phyloP scores from a whole-genome alignment of 2,888 invertebrate genomes.

The Tetheella fluctuosa region DNA sequence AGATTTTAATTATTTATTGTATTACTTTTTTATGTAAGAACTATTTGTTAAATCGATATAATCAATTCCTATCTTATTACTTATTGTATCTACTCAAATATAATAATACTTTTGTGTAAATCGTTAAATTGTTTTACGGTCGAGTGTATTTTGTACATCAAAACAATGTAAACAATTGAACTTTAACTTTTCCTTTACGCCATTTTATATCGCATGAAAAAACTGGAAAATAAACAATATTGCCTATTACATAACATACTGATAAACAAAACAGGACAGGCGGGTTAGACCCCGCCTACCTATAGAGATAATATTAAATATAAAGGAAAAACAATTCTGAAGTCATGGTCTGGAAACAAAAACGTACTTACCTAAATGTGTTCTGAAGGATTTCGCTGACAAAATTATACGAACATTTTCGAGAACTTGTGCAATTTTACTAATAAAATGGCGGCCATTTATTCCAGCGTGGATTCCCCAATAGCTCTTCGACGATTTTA shows the following conservation, averaged over 20 bases:
- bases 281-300: too few relatives aligned
- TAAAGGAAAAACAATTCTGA: background rate
- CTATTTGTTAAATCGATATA: too few relatives aligned
- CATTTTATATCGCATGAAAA: background rate
- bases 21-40: too few relatives aligned
- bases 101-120: background rate
- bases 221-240: background rate
- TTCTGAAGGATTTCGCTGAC: conserved; percentile 1
- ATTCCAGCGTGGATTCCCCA: conserved; percentile 7
- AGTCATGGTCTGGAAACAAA: background rate
- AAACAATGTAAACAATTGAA: conserved; percentile 4
- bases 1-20: too few relatives aligned
- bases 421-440: conserved; percentile 8
- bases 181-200: background rate
- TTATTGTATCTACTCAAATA: too few relatives aligned
- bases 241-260: background rate
- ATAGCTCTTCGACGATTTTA: conserved; percentile 3
- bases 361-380: background rate
- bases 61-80: background rate
- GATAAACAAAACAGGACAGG: too few relatives aligned
- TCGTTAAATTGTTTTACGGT: background rate
- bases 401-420: conserved; percentile 1
- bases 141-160: conserved; percentile 6
- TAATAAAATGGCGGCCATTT: background rate
- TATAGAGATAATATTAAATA: background rate